Percentiles rank a stretch among this genome's conserved stretches.
These are phyloP conservation scores for Lithophane socia DNA, from an alignment of 2,888 invertebrate genomes.

Conservation along the genomic window DNA sequence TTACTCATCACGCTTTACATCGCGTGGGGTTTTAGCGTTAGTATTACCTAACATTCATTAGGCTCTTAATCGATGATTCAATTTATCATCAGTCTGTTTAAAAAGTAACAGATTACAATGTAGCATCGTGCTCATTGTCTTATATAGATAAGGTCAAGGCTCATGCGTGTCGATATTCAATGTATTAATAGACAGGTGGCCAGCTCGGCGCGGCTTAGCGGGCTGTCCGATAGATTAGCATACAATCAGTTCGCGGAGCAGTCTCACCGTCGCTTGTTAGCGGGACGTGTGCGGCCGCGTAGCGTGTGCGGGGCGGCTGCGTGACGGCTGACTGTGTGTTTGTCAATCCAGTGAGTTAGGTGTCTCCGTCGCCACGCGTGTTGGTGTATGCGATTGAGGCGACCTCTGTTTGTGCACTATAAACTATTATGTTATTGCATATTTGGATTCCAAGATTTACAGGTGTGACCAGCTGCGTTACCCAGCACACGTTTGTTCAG, in stretches of 20 bases:
- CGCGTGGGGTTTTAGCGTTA: background rate
- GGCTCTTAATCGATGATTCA: background rate
- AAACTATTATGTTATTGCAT: conserved; percentile 45
- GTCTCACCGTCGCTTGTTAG: conserved; percentile 8
- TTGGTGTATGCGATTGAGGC: conserved; percentile 36
- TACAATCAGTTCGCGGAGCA: conserved; percentile 33
- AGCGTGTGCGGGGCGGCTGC: conserved; percentile 4
- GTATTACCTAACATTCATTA: background rate
- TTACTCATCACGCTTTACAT: background rate
- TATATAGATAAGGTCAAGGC: conserved; percentile 1
- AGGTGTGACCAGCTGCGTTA: conserved; percentile 5
- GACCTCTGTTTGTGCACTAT: conserved; percentile 38
- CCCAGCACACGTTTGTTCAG: background rate
- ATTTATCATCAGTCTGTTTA: background rate
- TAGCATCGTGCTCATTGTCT: background rate
- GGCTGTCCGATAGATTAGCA: conserved; percentile 30
- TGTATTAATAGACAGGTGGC: conserved; percentile 15
- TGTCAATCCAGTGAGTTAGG: conserved; percentile 46
- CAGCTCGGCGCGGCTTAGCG: conserved; percentile 34
- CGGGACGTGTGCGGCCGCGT: background rate
- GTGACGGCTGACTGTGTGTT: conserved; percentile 28
- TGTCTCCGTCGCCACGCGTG: background rate
- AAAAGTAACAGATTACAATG: background rate
- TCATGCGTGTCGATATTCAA: background rate
- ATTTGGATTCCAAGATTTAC: conserved; percentile 31